Conservation (phyloP, 2,113 vertebrate species). For the Limanda limanda region DNA sequence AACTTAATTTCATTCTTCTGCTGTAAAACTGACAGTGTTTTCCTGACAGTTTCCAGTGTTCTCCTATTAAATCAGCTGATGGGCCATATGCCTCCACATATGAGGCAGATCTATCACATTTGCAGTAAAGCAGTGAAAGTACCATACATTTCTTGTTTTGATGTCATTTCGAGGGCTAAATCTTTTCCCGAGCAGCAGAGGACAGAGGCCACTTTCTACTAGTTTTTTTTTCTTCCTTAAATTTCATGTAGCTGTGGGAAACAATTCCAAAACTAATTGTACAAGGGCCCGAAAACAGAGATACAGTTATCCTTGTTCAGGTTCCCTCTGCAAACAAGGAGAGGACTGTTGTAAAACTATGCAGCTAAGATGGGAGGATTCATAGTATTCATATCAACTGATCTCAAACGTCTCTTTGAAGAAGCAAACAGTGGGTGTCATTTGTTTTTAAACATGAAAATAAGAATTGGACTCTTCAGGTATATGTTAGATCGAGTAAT, state of each 20-base stretch:
- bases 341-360: constrained; percentile 34
- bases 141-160: not conserved
- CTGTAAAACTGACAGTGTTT: too few species aligned
- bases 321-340: constrained; percentile 44
- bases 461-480: not conserved
- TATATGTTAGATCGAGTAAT: not conserved
- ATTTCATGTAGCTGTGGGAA: constrained; percentile 16
- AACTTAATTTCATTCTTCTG: too few species aligned
- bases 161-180: not conserved
- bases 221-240: not conserved
- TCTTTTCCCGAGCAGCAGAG: not conserved
- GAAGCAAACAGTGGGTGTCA: not conserved
- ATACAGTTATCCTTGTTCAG: constrained; percentile 40
- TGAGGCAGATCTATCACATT: not conserved
- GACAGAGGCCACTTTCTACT: constrained; percentile 1
- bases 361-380: constrained; percentile 6
- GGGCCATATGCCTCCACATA: too few species aligned
- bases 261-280: constrained; percentile 21
- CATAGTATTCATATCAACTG: constrained; percentile 21
- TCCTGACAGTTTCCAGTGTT: not conserved
- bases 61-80: not conserved
- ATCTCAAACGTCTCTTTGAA: constrained; percentile 17
- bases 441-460: not conserved
- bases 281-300: constrained; percentile 1
- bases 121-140: not conserved